Evolutionary conservation across 2,888 invertebrate genomes (phyloP), one percentile per base, ranked within the genome.

Genomic region (Blomia tropicalis): DNA sequence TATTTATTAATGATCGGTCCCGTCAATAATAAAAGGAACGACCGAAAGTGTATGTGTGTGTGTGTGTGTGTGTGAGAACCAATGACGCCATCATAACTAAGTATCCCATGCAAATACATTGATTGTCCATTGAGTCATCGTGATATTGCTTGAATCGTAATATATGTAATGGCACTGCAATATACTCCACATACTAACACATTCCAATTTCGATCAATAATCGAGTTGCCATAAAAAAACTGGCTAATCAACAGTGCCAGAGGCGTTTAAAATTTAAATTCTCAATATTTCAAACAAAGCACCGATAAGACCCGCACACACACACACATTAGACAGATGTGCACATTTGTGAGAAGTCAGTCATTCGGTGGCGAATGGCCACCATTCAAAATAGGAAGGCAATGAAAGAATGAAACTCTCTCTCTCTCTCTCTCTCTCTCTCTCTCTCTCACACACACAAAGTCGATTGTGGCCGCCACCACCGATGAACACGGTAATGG

Each of bases 181-280:
- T n/a, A n/a, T n/a, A n/a, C n/a, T n/a, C n/a, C 23, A 27, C 51
- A 22, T n/a, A 19, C 51, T 11, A 7, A 47, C 22, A 47, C 51
- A 47, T 27, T 14, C 51, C 7, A 47, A 22, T n/a, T 11, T 7
- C 22, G 36, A 36, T 11, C 36, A 36, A 41, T n/a, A 41, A 41
- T 14, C 14, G 14, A 41, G 23, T 47, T 7, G 7, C 51, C 51
- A 47, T 47, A 19, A 47, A 47, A 47, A n/a, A n/a, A n/a, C n/a
- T 47, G 22, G 51, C 51, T 47, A 47, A 47, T 47, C 51, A 47
- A 47, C 51, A 47, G 7, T 47, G 51, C 51, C 51, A n/a, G 51
- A n/a, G n/a, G 51, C 23, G 14, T 47, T 47, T 47, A 47, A 47
- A 47, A 47, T 47, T 47, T 47, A 47, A 47, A 47, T 47, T 47